These are phyloP conservation scores for Xestia sexstrigata DNA, from an alignment of 2,888 invertebrate species.

Conservation along the genomic window DNA sequence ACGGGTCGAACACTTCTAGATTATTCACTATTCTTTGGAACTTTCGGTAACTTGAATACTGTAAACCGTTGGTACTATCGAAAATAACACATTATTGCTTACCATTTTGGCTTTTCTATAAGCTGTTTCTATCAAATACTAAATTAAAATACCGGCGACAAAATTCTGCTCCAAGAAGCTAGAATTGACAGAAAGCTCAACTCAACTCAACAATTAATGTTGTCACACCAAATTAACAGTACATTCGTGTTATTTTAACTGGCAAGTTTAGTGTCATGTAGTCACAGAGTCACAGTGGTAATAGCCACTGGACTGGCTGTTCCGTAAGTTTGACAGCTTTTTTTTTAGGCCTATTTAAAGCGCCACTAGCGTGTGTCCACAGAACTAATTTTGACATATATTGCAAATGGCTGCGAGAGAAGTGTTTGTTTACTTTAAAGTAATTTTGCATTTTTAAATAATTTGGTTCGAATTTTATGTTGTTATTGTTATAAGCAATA, in stretches of 20 bases:
- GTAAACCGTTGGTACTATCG: conserved; percentile 11
- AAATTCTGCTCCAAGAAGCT: conserved; percentile 27
- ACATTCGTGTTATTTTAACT: conserved; percentile 10
- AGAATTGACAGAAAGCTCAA: conserved; percentile 47
- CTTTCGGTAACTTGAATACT: conserved; percentile 11
- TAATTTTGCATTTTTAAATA: too few species aligned
- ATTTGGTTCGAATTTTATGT: too few species aligned
- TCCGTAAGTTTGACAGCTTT: too few species aligned
- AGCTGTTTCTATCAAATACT: conserved; percentile 12
- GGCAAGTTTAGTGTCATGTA: conserved; percentile 9
- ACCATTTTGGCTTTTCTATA: conserved; percentile 69
- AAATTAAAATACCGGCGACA: conserved; percentile 58
- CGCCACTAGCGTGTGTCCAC: too few species aligned
- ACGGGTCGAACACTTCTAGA: conserved; percentile 69
- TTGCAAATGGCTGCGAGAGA: too few species aligned
- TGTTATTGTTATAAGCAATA: too few species aligned
- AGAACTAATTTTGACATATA: too few species aligned
- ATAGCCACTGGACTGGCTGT: too few species aligned
- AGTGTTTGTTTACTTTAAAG: too few species aligned
- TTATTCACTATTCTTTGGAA: conserved; percentile 37
- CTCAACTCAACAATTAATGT: not conserved
- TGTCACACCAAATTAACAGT: conserved; percentile 1
- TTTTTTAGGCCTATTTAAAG: too few species aligned
- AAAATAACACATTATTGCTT: conserved; percentile 52
- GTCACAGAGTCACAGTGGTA: too few species aligned